Evolutionary conservation across 2,797 vertebrate species (phyloP), one percentile per base, ranked within the genome.

Genomic region (Poecilia picta): DNA sequence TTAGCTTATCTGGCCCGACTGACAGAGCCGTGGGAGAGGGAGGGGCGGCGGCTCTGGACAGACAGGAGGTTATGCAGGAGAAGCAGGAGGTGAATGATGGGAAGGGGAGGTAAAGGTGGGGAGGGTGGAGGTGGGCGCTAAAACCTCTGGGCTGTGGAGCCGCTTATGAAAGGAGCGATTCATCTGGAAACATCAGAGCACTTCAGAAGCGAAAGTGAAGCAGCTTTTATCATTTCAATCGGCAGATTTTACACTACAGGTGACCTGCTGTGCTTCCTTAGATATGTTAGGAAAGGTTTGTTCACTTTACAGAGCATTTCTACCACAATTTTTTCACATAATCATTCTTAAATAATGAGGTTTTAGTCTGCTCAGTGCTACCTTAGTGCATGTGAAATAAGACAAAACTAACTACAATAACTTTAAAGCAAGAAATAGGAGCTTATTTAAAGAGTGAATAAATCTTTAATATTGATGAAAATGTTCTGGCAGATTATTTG

Each of bases 1-100:
- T 95, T 94, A 93, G 91, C 86, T 95, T 96, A 95, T 96, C 95
- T 93, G 90, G 91, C 92, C 95, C 89, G 91, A 92, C 88, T 96
- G 93, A 95, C 94, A 90, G 83, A 86, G 87, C 86, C 88, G 85
- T 86, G 76, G 51, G 81, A 74, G 85, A 87, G 93, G 84, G 73
- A 85, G 83, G 89, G 84, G 71, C 92, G 88, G 81, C 11, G 81
- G 76, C 16, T 82, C 82, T 85, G 89, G 94, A 94, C 90, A 89
- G 89, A 91, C 92, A 87, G 86, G 82, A 91, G 91, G 85, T 93
- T 94, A 90, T 93, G 89, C 79, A 46, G 64, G 77, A 80, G 88
- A 95, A 73, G 74, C 75, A 68, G 83, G 81, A 91, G 88, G 80
- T 93, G 91, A 96, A 92, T 94, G 93, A 96, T 91, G 94, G 87